Evolutionary conservation across 2,113 vertebrate genomes (phyloP), one percentile per base, ranked within the genome.

Genomic region (Vireo altiloquus): DNA sequence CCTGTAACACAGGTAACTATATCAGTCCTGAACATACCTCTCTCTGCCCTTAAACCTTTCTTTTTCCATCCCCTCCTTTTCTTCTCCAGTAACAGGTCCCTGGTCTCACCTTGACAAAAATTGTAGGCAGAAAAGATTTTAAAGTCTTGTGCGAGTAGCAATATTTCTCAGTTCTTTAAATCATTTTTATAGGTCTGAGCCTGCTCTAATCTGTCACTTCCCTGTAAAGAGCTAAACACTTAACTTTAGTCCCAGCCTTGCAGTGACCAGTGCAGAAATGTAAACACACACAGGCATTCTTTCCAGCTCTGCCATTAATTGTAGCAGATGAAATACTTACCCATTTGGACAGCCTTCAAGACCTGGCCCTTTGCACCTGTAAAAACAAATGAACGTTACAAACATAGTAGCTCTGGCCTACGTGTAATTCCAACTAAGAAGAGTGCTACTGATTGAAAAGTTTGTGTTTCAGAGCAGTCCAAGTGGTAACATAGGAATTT

Each of bases 291-390:
- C 28, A 78, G 2, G 9, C 40, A 80, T 81, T 88, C 92, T 74
- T 91, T 88, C 72, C 56, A 82, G 37, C 24, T 86, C 68, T 95
- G 76, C 75, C 0, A 3, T 66, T 92, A 92, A 78, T 81, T 52
- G 44, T 47, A 54, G 46, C 68, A 79, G 47, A 63, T 46, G 6
- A 50, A 89, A 84, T 70, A 97, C 97, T 97, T 91, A 98, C 98
- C 95, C 79, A 0, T 42, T 49, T 33, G 92, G 47, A 90, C 98
- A 98, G 77, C 97, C 98, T 92, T 97, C 95, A 54, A 97, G 96
- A 82, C 98, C 98, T 75, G 98, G 98, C 20, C 98, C 98, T 52
- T 37, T 61, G 82, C 98, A 98, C 82, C 98, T 98, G 96, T 82
- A 54, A 96, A 47, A 85, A 70, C 93, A 93, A 89, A 93, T 11